Conservation (phyloP, 2,113 vertebrate genomes). For the Herpetotheres cachinnans region DNA sequence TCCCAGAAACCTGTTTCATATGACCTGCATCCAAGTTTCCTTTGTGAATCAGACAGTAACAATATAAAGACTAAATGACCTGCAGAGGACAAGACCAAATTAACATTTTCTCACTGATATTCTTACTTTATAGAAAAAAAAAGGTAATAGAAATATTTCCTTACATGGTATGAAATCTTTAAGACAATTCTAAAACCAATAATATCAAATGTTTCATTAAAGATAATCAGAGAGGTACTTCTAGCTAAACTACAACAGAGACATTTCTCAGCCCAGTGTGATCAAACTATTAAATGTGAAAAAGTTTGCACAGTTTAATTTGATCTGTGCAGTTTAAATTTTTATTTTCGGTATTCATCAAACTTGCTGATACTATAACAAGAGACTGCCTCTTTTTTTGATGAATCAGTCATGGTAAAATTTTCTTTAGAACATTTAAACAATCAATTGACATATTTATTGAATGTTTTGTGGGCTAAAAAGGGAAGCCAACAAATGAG, state of each 20-base stretch:
- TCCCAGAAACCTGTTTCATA: neutral
- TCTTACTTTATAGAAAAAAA: neutral
- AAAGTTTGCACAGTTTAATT: neutral
- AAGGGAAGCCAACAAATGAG: neutral
- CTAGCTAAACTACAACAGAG: neutral
- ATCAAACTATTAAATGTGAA: neutral
- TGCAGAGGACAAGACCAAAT: neutral
- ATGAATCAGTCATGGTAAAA: neutral
- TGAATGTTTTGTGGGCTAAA: neutral
- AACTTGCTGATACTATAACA: neutral
- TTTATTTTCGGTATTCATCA: neutral
- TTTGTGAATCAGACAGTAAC: neutral
- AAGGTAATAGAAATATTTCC: neutral
- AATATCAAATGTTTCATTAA: neutral
- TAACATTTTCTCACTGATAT: neutral
- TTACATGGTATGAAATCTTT: neutral
- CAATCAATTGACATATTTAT: slow-evolving; percentile 8
- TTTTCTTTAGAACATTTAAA: neutral
- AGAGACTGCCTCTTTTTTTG: neutral
- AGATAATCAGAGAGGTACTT: neutral
- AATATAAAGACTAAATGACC: neutral
- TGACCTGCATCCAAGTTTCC: neutral
- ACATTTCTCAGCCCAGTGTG: neutral
- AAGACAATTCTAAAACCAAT: neutral
- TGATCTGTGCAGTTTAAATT: neutral